Conservation (phyloP, 2,888 invertebrate species). For the Augiades crinisus region DNA sequence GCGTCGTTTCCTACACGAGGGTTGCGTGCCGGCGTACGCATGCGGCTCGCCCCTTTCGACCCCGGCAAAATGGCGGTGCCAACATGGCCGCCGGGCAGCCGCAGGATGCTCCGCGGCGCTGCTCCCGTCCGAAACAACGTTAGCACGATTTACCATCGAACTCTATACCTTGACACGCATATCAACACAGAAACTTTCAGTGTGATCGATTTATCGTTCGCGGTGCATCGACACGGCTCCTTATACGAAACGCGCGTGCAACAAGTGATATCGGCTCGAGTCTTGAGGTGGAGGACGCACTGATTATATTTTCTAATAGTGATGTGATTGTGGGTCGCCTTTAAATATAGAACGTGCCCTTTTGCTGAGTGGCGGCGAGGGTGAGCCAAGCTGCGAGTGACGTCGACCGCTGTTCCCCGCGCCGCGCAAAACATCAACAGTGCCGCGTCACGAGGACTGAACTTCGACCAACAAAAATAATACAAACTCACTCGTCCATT, state of each 20-base stretch:
- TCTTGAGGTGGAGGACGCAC: conserved; percentile 54
- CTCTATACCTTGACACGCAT: conserved; percentile 64
- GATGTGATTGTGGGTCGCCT: conserved; percentile 68
- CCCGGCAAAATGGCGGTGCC: conserved; percentile 80
- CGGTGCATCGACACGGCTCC: conserved; percentile 48
- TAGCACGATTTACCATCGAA: conserved; percentile 64
- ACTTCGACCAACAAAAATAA: conserved; percentile 36
- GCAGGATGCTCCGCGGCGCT: conserved; percentile 74
- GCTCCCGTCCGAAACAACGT: conserved; percentile 69
- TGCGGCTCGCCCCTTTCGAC: conserved; percentile 73
- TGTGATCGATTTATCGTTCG: conserved; percentile 61
- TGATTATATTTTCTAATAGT: conserved; percentile 54
- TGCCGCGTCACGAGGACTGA: conserved; percentile 60
- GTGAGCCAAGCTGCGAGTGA: conserved; percentile 71
- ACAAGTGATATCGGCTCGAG: conserved; percentile 70
- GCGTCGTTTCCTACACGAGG: conserved; percentile 60
- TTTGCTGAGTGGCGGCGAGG: conserved; percentile 71
- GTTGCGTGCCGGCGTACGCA: conserved; percentile 75
- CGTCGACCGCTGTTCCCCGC: conserved; percentile 73
- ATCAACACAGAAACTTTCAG: conserved; percentile 52
- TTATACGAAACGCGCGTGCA: conserved; percentile 65
- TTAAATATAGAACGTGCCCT: conserved; percentile 78
- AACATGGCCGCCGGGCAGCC: conserved; percentile 81
- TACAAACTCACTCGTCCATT: conserved; percentile 10
- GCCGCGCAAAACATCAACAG: conserved; percentile 75